Percentiles rank a stretch among this genome's conserved stretches.
These are phyloP conservation scores for Podargus strigoides DNA, from an alignment of 2,797 vertebrate genomes.

Conservation along the genomic window DNA sequence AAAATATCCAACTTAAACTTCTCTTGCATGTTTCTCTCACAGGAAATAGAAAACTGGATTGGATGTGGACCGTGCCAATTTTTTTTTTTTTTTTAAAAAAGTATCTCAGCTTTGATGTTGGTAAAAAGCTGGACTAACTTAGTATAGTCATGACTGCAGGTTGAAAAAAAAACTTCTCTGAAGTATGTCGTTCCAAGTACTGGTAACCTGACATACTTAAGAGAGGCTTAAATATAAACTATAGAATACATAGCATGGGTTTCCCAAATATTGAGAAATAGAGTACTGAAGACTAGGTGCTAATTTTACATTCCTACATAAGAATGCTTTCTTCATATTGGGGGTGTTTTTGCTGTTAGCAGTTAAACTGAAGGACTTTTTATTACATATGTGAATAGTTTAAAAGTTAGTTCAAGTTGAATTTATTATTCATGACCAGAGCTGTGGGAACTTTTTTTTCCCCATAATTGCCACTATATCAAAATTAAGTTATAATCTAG, in stretches of 20 bases:
- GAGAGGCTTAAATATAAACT: not conserved
- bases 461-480: not conserved
- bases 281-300: not conserved
- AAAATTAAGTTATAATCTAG: not conserved
- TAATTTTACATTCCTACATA: not conserved
- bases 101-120: not conserved
- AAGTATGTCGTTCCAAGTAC: not conserved
- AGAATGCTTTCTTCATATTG: rapidly evolving
- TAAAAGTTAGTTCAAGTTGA: not conserved
- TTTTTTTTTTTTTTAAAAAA: not conserved
- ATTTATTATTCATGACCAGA: not conserved
- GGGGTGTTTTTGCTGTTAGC: not conserved
- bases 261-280: not conserved
- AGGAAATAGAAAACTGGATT: not conserved
- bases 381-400: not conserved
- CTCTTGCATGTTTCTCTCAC: not conserved
- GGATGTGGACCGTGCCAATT: not conserved
- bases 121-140: not conserved
- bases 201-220: not conserved
- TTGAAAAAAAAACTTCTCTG: not conserved
- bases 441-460: not conserved
- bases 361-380: not conserved
- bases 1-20: not conserved
- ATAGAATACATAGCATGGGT: rapidly evolving
- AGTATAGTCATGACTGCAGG: not conserved